These are phyloP conservation scores for Callipepla californica DNA, from an alignment of 2,113 vertebrate genomes.

Conservation along the genomic window DNA sequence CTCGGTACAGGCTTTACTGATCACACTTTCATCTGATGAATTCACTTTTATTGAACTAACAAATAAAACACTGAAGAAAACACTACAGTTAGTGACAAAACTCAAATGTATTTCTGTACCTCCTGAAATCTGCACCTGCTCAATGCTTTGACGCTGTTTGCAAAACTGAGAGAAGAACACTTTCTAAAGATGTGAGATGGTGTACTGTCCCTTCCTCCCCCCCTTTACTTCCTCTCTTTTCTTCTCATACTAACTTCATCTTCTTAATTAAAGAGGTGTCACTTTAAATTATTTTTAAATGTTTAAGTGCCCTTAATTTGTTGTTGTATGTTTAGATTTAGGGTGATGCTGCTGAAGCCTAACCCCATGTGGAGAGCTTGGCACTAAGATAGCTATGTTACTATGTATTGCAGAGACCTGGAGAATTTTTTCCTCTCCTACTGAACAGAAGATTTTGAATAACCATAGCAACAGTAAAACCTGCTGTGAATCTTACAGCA, in stretches of 20 bases:
- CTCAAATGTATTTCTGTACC: not conserved
- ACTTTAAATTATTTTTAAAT: not conserved
- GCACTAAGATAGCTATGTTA: not conserved
- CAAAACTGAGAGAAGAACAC: not conserved
- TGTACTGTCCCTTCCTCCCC: not conserved
- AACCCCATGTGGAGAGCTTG: not conserved
- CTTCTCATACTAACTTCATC: not conserved
- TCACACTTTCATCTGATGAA: not conserved
- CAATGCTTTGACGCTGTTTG: not conserved
- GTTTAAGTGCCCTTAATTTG: not conserved
- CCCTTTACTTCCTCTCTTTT: not conserved
- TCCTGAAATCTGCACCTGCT: not conserved
- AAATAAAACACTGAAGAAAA: not conserved
- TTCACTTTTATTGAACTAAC: not conserved
- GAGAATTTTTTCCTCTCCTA: slow-evolving; percentile 82
- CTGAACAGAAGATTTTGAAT: slow-evolving; percentile 80
- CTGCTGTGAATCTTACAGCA: slow-evolving; percentile 73
- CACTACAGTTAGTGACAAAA: not conserved
- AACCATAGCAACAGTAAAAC: slow-evolving; percentile 83
- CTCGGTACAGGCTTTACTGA: not conserved
- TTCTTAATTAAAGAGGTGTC: not conserved
- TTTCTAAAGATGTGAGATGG: not conserved
- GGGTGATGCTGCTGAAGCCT: not conserved
- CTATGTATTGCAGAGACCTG: slow-evolving; percentile 68
- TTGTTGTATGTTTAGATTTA: not conserved